Evolutionary conservation across 2,888 invertebrate species (phyloP).

Genomic region (Dryobota labecula): DNA sequence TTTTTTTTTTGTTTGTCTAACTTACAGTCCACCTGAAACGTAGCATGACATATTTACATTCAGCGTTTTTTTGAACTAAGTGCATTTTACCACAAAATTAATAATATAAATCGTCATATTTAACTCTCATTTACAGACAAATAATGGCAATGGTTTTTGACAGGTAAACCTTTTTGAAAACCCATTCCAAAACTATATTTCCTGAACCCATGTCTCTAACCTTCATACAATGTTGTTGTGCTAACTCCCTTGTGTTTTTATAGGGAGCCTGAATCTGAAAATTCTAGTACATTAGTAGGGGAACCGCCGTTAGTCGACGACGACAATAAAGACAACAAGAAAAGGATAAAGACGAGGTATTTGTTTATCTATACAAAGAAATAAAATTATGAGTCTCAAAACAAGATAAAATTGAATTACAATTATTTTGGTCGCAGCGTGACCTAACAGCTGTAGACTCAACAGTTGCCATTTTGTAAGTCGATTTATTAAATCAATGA

Average conservation of each 20-base stretch:
- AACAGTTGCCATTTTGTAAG: neutral
- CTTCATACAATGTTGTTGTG: conserved; percentile 23
- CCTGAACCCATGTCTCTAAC: neutral
- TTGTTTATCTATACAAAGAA: too few species aligned
- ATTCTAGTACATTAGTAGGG: conserved; percentile 83
- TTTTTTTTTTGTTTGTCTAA: neutral
- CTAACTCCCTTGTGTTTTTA: conserved; percentile 44
- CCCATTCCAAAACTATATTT: neutral
- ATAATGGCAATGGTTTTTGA: neutral
- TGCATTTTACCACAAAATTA: neutral
- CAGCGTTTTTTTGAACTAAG: neutral
- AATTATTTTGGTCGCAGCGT: neutral
- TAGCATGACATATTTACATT: neutral
- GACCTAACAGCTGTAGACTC: neutral
- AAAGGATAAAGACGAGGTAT: conserved; percentile 86
- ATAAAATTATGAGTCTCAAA: conserved; percentile 19
- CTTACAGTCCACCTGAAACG: neutral
- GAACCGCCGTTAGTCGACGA: conserved; percentile 84
- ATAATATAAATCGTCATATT: neutral
- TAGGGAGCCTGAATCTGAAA: conserved; percentile 85
- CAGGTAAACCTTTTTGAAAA: neutral
- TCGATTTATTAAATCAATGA: neutral
- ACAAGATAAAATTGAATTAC: conserved; percentile 20
- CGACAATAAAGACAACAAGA: conserved; percentile 80
- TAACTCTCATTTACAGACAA: neutral